Percentiles rank a stretch among this genome's conserved stretches.
These are phyloP conservation scores for Teleiodes luculella DNA, from an alignment of 2,888 invertebrate genomes.

Conservation along the genomic window DNA sequence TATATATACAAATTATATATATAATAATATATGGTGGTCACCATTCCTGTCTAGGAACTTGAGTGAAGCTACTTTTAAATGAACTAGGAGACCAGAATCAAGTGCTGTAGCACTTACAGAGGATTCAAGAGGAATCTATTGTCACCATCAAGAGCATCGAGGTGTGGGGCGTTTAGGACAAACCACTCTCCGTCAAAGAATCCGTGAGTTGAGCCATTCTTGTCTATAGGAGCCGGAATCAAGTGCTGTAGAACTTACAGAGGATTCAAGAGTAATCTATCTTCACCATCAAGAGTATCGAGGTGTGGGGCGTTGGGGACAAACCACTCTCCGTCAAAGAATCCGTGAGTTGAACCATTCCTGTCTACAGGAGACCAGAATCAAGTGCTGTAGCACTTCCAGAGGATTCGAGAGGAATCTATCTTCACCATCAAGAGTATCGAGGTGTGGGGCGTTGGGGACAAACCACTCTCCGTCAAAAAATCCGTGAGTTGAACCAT, in stretches of 20 bases:
- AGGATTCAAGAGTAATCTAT: constrained; percentile 86
- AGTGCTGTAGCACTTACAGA: constrained; percentile 90
- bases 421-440: constrained; percentile 80
- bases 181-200: constrained; percentile 81
- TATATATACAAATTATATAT: too few species aligned
- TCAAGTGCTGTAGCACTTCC: constrained; percentile 91
- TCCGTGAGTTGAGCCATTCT: constrained; percentile 50
- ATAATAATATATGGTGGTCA: too few species aligned
- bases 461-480: constrained; percentile 81
- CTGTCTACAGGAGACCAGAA: constrained; percentile 89
- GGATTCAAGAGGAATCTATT: constrained; percentile 85
- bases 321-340: constrained; percentile 81
- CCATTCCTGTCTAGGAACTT: too few species aligned
- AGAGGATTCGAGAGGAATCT: constrained; percentile 86
- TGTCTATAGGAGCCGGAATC: too few species aligned
- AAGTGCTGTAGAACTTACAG: constrained; percentile 92
- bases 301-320: constrained; percentile 94
- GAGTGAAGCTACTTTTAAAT: too few species aligned
- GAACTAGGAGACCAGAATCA: constrained; percentile 87
- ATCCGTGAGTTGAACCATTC: constrained; percentile 46
- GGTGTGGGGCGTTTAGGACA: constrained; percentile 93
- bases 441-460: constrained; percentile 95
- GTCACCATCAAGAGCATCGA: constrained; percentile 83
- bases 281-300: too few species aligned
- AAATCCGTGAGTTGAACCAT: constrained; percentile 60